Conservation (phyloP, 2,888 invertebrate species). For the Ethmia dodecea region DNA sequence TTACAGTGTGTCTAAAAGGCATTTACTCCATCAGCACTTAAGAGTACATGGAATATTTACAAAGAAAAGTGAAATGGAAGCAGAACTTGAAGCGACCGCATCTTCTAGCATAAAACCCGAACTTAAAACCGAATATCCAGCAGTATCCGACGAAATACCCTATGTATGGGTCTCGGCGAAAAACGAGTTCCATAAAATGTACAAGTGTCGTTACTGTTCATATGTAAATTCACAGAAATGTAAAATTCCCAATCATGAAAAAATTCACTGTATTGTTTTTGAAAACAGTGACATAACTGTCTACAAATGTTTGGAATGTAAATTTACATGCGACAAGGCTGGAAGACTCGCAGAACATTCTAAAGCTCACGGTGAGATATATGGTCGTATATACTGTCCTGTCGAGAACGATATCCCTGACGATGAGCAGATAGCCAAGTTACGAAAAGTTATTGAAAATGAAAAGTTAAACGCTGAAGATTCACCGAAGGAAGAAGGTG, state of each 20-base stretch:
- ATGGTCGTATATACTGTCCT: slow-evolving; percentile 84
- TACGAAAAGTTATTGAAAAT: slow-evolving; percentile 56
- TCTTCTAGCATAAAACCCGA: slow-evolving; percentile 33
- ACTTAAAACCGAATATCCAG: slow-evolving; percentile 35
- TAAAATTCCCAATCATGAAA: slow-evolving; percentile 90
- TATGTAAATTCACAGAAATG: slow-evolving; percentile 89
- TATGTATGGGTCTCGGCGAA: slow-evolving; percentile 86
- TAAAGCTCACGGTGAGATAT: slow-evolving; percentile 85
- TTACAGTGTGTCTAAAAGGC: slow-evolving; percentile 88
- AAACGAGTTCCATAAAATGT: slow-evolving; percentile 87
- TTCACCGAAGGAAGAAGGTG: slow-evolving; percentile 36
- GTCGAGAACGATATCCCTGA: slow-evolving; percentile 82
- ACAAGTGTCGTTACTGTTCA: slow-evolving; percentile 90
- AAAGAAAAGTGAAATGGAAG: slow-evolving; percentile 60
- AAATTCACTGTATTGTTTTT: slow-evolving; percentile 80
- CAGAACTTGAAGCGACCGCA: slow-evolving; percentile 52
- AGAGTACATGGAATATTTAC: slow-evolving; percentile 82
- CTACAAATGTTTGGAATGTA: slow-evolving; percentile 86
- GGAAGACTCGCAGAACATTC: slow-evolving; percentile 83
- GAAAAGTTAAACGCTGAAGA: slow-evolving; percentile 48
- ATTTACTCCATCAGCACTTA: slow-evolving; percentile 90
- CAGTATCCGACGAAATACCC: slow-evolving; percentile 79
- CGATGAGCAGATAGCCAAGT: slow-evolving; percentile 79
- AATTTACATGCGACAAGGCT: slow-evolving; percentile 86
- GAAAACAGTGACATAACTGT: slow-evolving; percentile 73